A percentile compares a stretch with the other conserved stretches of the same genome.
phyloP scores from a whole-genome alignment of 2,797 vertebrate species.

The Astyanax mexicanus region DNA sequence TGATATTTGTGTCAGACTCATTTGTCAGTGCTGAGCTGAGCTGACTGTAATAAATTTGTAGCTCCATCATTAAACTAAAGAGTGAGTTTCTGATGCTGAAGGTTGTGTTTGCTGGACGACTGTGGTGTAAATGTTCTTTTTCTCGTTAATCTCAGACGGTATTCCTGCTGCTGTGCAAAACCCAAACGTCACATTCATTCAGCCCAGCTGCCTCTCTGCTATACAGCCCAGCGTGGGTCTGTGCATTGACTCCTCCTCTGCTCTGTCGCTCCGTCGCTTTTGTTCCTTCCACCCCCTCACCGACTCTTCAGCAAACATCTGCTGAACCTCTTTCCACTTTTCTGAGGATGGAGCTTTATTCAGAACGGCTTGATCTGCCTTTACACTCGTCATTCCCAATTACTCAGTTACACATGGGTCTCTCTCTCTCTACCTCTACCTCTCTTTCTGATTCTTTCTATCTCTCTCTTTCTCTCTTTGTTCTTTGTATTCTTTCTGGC shows the following conservation, averaged over 20 bases:
- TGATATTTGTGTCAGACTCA: too few relatives aligned
- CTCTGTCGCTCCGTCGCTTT: conserved; percentile 65
- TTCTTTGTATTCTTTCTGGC: conserved; percentile 41
- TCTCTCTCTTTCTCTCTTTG: conserved; percentile 34
- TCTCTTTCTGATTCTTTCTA: too few relatives aligned
- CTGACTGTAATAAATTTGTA: too few relatives aligned
- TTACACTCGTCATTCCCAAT: conserved; percentile 53
- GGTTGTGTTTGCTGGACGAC: too few relatives aligned
- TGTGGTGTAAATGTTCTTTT: background rate
- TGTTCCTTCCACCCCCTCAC: conserved; percentile 52
- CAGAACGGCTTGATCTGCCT: conserved; percentile 49
- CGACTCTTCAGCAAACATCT: conserved; percentile 62
- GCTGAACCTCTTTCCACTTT: conserved; percentile 58
- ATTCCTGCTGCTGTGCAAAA: background rate
- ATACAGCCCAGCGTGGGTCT: conserved; percentile 33
- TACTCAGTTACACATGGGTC: conserved; percentile 44
- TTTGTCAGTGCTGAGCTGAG: too few relatives aligned
- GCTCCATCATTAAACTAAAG: too few relatives aligned
- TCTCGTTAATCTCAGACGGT: background rate
- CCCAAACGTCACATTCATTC: conserved; percentile 71
- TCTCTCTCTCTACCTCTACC: too few relatives aligned
- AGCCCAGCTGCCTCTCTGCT: conserved; percentile 76
- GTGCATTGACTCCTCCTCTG: conserved; percentile 62
- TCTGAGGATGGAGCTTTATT: conserved; percentile 52
- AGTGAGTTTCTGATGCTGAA: too few relatives aligned